A percentile compares a stretch with the other conserved stretches of the same genome.
phyloP scores from a whole-genome alignment of 2,888 invertebrate genomes.

The Sympetrum striolatum region DNA sequence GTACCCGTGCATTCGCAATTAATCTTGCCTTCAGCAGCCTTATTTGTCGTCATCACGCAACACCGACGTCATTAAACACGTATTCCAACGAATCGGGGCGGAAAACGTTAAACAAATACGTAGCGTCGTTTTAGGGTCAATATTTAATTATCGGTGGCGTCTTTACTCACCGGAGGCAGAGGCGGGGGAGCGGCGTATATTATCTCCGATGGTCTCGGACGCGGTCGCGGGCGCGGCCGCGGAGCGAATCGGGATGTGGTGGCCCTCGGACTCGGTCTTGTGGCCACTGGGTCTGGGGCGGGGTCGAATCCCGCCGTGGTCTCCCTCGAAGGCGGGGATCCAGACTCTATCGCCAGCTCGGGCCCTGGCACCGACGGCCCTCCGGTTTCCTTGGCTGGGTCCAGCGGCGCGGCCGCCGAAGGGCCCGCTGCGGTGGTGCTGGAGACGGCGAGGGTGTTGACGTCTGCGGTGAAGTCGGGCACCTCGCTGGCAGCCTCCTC shows the following conservation, averaged over 20 bases:
- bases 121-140: no score
- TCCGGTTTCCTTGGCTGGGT: conserved; percentile 6
- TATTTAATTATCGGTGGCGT: neutral
- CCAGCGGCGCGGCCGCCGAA: neutral
- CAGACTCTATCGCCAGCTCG: neutral
- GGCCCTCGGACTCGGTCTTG: conserved; percentile 16
- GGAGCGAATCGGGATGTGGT: conserved; percentile 12
- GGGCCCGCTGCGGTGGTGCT: conserved; percentile 25
- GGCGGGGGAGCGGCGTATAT: conserved; percentile 17
- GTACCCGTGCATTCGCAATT: no score
- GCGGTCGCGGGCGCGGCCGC: neutral
- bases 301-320: conserved; percentile 21
- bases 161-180: conserved; percentile 1
- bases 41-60: no score
- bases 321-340: neutral
- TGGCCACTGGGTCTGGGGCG: conserved; percentile 22
- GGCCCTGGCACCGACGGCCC: conserved; percentile 13
- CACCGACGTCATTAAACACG: no score
- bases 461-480: conserved; percentile 20
- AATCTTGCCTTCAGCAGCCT: no score
- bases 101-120: no score
- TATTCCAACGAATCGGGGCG: no score
- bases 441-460: conserved; percentile 29
- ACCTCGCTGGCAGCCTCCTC: conserved; percentile 35
- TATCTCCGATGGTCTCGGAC: conserved; percentile 2